phyloP scores from a whole-genome alignment of 2,888 invertebrate genomes.

The Metellina segmentata region DNA sequence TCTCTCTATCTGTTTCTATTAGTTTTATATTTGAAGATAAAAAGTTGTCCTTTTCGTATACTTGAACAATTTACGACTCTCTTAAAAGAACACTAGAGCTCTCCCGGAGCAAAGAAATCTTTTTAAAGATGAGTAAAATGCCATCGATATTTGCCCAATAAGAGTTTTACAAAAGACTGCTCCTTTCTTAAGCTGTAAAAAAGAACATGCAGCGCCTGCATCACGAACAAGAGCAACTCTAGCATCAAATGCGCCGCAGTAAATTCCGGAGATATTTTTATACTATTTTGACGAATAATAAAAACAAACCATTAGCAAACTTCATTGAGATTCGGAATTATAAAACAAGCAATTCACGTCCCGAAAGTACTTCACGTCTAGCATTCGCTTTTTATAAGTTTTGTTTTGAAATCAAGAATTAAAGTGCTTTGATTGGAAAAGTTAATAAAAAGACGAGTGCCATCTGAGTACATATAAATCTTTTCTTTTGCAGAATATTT shows the following conservation, averaged over 20 bases:
- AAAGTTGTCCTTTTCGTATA: neutral
- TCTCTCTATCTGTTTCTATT: neutral
- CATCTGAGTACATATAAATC: neutral
- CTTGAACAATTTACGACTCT: slow-evolving; percentile 1
- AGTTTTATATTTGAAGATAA: neutral
- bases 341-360: neutral
- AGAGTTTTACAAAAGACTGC: neutral
- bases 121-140: slow-evolving; percentile 16
- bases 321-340: neutral
- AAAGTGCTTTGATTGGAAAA: neutral
- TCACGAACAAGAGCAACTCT: neutral
- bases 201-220: neutral
- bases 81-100: slow-evolving; percentile 1
- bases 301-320: neutral
- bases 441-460: neutral
- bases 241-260: neutral
- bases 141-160: neutral
- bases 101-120: neutral
- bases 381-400: neutral
- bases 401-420: neutral
- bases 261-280: neutral
- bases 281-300: neutral
- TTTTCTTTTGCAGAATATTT: neutral
- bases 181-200: neutral
- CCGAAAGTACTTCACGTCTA: neutral